Evolutionary conservation across 1,140 invertebrate genomes (phyloP).

Genomic region (Cotesia chilonis): DNA sequence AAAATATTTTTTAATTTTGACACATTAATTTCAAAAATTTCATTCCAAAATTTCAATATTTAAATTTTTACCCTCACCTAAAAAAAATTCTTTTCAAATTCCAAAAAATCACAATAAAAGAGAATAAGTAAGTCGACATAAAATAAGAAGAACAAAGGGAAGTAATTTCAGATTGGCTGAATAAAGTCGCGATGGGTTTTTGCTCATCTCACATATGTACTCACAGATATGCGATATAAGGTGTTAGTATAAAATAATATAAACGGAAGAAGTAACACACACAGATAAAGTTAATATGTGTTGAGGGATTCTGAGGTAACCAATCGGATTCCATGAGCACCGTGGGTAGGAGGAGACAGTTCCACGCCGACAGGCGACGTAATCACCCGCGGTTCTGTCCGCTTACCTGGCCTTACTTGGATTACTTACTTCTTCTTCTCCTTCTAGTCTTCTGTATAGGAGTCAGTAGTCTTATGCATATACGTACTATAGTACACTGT

Average conservation of each 20-base stretch:
- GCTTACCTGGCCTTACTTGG: constrained; percentile 38
- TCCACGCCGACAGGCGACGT: constrained; percentile 64
- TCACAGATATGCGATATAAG: neutral
- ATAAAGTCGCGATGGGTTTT: too few relatives aligned
- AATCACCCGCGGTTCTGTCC: constrained; percentile 62
- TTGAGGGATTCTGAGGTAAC: constrained; percentile 46
- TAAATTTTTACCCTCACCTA: too few relatives aligned
- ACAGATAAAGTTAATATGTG: constrained; percentile 29
- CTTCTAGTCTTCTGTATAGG: neutral
- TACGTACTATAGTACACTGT: too few relatives aligned
- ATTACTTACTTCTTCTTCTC: constrained; percentile 39
- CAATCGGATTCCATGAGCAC: constrained; percentile 59
- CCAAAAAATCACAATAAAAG: too few relatives aligned
- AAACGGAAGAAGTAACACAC: constrained; percentile 21
- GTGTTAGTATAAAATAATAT: neutral
- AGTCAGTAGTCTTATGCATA: too few relatives aligned
- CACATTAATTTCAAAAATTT: too few relatives aligned
- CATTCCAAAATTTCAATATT: too few relatives aligned
- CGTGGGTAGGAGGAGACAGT: constrained; percentile 64
- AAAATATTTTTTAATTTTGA: too few relatives aligned
- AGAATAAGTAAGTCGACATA: neutral
- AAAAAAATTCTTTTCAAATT: too few relatives aligned
- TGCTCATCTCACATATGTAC: neutral
- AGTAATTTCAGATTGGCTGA: neutral
- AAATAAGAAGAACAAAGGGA: constrained; percentile 19